phyloP scores from a whole-genome alignment of 1,140 invertebrate genomes.

The Bombus pyrosoma region DNA sequence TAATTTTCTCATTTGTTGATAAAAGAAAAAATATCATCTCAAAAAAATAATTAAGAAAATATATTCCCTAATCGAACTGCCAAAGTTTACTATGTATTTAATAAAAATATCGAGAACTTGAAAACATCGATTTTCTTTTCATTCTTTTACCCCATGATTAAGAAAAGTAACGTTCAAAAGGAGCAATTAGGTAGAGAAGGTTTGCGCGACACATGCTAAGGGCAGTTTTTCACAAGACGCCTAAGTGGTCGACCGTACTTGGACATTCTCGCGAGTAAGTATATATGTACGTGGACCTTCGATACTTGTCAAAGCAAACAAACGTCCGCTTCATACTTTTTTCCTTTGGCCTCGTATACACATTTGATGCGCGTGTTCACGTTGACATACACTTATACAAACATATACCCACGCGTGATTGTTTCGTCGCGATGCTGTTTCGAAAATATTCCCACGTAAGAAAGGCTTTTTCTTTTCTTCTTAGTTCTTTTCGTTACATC shows the following conservation, averaged over 20 bases:
- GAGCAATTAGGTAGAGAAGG: constrained; percentile 31
- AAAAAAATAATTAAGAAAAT: no score
- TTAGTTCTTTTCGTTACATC: neutral
- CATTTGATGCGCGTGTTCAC: neutral
- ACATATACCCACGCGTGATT: neutral
- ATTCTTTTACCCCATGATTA: neutral
- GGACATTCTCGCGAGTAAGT: constrained; percentile 15
- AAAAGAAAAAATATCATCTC: no score
- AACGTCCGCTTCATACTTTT: constrained; percentile 75
- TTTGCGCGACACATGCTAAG: constrained; percentile 66
- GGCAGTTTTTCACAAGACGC: constrained; percentile 59
- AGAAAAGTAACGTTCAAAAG: constrained; percentile 19
- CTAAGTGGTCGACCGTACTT: constrained; percentile 55
- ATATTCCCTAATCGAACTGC: no score
- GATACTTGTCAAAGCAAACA: constrained; percentile 78
- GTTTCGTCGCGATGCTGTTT: neutral
- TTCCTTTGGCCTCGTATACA: constrained; percentile 43
- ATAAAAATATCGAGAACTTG: neutral
- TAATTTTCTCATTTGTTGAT: no score
- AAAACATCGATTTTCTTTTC: neutral
- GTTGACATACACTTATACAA: neutral
- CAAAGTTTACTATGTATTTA: no score
- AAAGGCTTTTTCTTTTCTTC: constrained; percentile 4
- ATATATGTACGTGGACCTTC: constrained; percentile 55
- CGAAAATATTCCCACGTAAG: constrained; percentile 46